Evolutionary conservation across 2,113 vertebrate species (phyloP).

Genomic region (Catharus fuscescens): DNA sequence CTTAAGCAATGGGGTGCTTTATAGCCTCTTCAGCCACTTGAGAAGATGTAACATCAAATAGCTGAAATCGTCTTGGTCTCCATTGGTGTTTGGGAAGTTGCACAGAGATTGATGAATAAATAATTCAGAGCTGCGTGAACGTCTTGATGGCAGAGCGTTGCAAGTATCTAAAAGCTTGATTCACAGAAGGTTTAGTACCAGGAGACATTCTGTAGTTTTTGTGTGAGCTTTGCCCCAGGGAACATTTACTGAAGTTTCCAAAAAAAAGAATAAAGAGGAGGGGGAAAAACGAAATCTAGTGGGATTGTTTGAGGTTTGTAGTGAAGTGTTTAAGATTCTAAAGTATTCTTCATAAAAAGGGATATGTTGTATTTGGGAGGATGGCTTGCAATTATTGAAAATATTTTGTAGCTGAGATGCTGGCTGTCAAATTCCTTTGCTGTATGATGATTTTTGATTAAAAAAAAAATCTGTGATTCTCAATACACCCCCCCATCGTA

Average conservation of each 20-base stretch:
- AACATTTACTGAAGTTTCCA: slow-evolving; percentile 59
- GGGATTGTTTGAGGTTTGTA: slow-evolving; percentile 23
- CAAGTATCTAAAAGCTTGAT: slow-evolving; percentile 74
- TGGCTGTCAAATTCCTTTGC: neutral
- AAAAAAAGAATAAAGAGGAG: neutral
- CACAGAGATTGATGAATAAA: slow-evolving; percentile 78
- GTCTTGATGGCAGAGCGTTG: slow-evolving; percentile 62
- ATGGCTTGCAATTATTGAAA: neutral
- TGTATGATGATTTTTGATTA: neutral
- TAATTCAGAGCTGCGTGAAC: slow-evolving; percentile 76
- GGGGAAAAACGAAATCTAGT: neutral
- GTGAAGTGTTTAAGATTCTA: neutral
- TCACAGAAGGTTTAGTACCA: slow-evolving; percentile 60
- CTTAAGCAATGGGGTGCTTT: slow-evolving; percentile 84
- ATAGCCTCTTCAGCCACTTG: slow-evolving; percentile 84
- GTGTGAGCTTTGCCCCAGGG: slow-evolving; percentile 49
- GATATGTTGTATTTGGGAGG: neutral
- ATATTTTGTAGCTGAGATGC: neutral
- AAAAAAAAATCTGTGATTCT: neutral
- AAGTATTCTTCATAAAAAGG: slow-evolving; percentile 12
- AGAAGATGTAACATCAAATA: slow-evolving; percentile 86
- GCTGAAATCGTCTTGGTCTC: slow-evolving; percentile 70
- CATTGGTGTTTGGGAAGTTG: slow-evolving; percentile 70
- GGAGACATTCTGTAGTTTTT: slow-evolving; percentile 43
- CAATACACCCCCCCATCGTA: neutral